Percentiles rank a stretch among this genome's conserved stretches.
phyloP scores from a whole-genome alignment of 1,140 invertebrate species.

The Zaprionus vittiger region DNA sequence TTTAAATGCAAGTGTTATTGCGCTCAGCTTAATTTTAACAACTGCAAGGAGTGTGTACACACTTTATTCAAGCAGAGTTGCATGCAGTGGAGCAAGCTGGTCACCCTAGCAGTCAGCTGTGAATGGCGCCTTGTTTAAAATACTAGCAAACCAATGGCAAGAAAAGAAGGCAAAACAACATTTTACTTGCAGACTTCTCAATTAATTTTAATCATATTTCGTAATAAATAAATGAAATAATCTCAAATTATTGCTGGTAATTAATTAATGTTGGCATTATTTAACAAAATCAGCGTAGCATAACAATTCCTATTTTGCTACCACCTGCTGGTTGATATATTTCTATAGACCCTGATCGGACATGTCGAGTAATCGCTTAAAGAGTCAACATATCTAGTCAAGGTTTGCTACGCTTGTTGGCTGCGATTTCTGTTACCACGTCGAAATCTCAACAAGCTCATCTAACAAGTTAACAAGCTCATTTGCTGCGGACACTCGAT shows the following conservation, averaged over 20 bases:
- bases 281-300: conserved; percentile 12
- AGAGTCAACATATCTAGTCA: conserved; percentile 9
- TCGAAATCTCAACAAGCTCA: conserved; percentile 7
- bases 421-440: not conserved
- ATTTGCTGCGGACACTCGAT: conserved; percentile 16
- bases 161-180: not conserved
- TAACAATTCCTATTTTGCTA: conserved; percentile 5
- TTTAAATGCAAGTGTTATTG: not conserved
- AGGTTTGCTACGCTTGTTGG: conserved; percentile 17
- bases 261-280: conserved; percentile 14
- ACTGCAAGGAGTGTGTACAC: not conserved
- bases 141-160: not conserved
- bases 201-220: conserved; percentile 11
- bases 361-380: conserved; percentile 20
- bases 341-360: conserved; percentile 32
- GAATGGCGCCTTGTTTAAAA: conserved; percentile 17
- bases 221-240: not conserved
- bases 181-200: not conserved
- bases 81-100: not conserved
- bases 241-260: not conserved
- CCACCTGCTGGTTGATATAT: conserved; percentile 43
- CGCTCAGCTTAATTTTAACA: not conserved
- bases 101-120: conserved; percentile 17
- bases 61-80: conserved; percentile 7
- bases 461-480: conserved; percentile 18